Conservation (phyloP, 1,140 invertebrate species). For the Drosophila nasuta region DNA sequence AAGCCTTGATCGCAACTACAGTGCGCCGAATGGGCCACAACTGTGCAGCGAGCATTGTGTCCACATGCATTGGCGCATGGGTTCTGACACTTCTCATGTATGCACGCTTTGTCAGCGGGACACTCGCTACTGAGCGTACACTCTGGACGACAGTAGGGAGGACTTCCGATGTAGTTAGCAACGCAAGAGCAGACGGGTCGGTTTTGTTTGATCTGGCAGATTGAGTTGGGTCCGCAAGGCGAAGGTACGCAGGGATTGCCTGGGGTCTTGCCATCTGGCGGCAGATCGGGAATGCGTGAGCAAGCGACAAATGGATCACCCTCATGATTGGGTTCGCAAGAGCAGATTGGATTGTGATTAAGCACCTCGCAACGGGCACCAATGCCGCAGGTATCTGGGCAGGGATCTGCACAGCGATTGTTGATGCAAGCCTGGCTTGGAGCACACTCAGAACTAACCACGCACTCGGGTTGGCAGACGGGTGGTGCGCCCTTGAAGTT, state of each 20-base stretch:
- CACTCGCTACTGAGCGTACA: slow-evolving; percentile 92
- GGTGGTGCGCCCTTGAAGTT: slow-evolving; percentile 92
- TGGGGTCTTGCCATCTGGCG: slow-evolving; percentile 75
- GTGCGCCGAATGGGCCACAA: slow-evolving; percentile 92
- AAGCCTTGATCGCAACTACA: slow-evolving; percentile 91
- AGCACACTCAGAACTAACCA: slow-evolving; percentile 91
- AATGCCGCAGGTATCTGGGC: slow-evolving; percentile 91
- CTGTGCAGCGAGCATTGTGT: slow-evolving; percentile 91
- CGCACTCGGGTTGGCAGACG: slow-evolving; percentile 92
- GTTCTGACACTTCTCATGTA: slow-evolving; percentile 92
- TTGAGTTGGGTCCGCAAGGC: slow-evolving; percentile 93
- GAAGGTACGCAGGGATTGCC: slow-evolving; percentile 91
- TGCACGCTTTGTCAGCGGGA: slow-evolving; percentile 90
- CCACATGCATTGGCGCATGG: slow-evolving; percentile 92
- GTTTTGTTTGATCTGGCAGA: slow-evolving; percentile 92
- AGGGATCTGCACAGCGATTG: slow-evolving; percentile 91
- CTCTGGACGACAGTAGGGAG: slow-evolving; percentile 90
- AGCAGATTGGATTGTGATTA: slow-evolving; percentile 94
- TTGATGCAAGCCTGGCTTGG: slow-evolving; percentile 92
- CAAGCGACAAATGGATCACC: slow-evolving; percentile 94
- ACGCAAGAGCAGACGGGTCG: slow-evolving; percentile 92
- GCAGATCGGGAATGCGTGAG: slow-evolving; percentile 85
- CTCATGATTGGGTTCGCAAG: slow-evolving; percentile 89
- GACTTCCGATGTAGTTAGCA: slow-evolving; percentile 90
- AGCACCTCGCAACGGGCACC: slow-evolving; percentile 90